These are phyloP conservation scores for Artemia franciscana DNA, from an alignment of 1,140 invertebrate genomes.

Conservation along the genomic window DNA sequence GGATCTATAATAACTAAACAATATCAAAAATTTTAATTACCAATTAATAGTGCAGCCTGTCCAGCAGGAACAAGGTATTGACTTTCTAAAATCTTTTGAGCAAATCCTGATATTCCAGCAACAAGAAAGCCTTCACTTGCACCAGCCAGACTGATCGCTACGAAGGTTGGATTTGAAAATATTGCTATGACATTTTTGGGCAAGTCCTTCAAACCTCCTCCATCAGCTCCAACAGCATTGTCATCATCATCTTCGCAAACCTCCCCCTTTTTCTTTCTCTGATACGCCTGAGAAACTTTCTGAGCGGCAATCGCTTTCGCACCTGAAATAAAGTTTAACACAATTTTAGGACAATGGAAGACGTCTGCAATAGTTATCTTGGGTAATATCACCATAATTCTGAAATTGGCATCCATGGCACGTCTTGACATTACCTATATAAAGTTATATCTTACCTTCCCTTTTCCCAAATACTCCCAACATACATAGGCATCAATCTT, in stretches of 20 bases:
- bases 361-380: too few relatives aligned
- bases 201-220: conserved; percentile 34
- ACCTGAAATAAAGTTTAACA: conserved; percentile 27
- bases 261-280: conserved; percentile 12
- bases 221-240: neutral
- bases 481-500: too few relatives aligned
- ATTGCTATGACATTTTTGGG: conserved; percentile 36
- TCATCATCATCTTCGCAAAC: conserved; percentile 13
- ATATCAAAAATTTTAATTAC: conserved; percentile 25
- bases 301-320: conserved; percentile 35
- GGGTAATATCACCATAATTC: too few relatives aligned
- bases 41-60: conserved; percentile 44
- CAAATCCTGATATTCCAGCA: conserved; percentile 52
- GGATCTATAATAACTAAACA: too few relatives aligned
- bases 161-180: conserved; percentile 48
- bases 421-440: too few relatives aligned
- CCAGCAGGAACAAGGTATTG: conserved; percentile 51
- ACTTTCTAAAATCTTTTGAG: conserved; percentile 60
- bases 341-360: too few relatives aligned
- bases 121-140: conserved; percentile 50
- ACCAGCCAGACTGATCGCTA: conserved; percentile 50
- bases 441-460: too few relatives aligned
- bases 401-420: too few relatives aligned
- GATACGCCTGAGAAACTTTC: conserved; percentile 41
- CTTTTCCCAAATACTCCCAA: too few relatives aligned